Evolutionary conservation across 2,113 vertebrate genomes (phyloP).

Genomic region (Microcebus lehilahytsara): DNA sequence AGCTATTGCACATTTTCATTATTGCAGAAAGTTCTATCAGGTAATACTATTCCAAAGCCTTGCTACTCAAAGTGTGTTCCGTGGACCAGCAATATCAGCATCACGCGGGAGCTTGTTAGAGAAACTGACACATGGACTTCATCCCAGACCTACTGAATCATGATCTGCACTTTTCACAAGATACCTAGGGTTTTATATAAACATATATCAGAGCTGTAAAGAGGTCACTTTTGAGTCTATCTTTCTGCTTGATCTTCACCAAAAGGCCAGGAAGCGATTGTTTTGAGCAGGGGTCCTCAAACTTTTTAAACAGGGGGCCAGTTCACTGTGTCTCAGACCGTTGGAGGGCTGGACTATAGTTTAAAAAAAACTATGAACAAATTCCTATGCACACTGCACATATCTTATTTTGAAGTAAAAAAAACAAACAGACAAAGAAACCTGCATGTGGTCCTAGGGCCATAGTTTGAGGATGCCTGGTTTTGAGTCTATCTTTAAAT

Average conservation of each 20-base stretch:
- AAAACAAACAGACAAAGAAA: no score
- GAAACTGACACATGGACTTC: neutral
- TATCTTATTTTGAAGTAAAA: no score
- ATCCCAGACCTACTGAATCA: neutral
- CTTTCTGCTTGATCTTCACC: neutral
- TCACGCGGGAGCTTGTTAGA: neutral
- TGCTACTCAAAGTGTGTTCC: neutral
- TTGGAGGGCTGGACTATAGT: no score
- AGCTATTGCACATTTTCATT: neutral
- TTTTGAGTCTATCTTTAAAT: neutral
- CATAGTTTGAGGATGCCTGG: no score
- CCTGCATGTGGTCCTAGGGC: no score
- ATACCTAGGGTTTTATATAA: neutral
- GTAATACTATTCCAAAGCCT: neutral
- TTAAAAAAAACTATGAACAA: no score
- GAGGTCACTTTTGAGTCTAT: neutral
- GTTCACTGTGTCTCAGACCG: no score
- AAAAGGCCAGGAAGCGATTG: neutral
- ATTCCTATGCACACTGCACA: no score
- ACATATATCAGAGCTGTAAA: accelerated
- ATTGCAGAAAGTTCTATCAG: neutral
- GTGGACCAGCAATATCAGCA: accelerated
- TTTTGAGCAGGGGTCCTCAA: neutral
- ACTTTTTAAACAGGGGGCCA: no score
- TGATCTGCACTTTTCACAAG: neutral